These are phyloP conservation scores for Colistium nudipinnis DNA, from an alignment of 2,113 vertebrate genomes.

Conservation along the genomic window DNA sequence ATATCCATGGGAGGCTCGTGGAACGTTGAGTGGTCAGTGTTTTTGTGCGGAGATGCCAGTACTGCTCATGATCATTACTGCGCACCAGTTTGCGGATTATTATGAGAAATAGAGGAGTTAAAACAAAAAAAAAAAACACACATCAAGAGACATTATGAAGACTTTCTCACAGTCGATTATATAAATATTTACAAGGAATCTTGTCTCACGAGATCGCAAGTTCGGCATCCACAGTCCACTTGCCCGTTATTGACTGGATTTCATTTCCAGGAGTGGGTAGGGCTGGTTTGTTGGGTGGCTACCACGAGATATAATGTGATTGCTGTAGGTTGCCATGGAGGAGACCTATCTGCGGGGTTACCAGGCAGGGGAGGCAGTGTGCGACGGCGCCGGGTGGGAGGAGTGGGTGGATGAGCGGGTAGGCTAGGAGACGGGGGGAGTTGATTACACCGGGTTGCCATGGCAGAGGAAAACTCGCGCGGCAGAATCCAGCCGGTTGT, in stretches of 20 bases:
- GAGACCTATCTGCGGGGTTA: conserved; percentile 59
- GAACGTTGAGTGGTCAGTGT: too few relatives aligned
- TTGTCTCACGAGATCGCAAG: not conserved
- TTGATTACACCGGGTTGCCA: conserved; percentile 78
- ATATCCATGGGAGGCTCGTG: too few relatives aligned
- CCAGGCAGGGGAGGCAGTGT: conserved; percentile 47
- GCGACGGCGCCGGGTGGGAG: conserved; percentile 55
- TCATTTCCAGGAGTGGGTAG: conserved; percentile 56
- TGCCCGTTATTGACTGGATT: conserved; percentile 60
- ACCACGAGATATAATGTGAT: conserved; percentile 74
- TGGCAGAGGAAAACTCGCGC: conserved; percentile 62
- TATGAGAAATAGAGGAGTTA: too few relatives aligned
- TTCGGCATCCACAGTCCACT: conserved; percentile 38
- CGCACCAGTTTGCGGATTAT: too few relatives aligned
- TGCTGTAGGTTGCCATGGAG: conserved; percentile 60
- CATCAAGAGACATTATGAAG: not conserved
- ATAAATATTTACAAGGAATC: conserved; percentile 14
- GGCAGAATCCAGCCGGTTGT: conserved; percentile 61
- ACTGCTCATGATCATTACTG: too few relatives aligned
- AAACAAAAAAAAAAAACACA: too few relatives aligned
- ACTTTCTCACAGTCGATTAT: not conserved
- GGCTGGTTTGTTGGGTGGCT: conserved; percentile 40
- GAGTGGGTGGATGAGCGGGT: conserved; percentile 64
- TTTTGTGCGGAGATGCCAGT: too few relatives aligned
- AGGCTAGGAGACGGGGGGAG: conserved; percentile 72